Percentiles rank a stretch among this genome's conserved stretches.
Evolutionary conservation across 2,797 vertebrate genomes (phyloP).

Genomic region (Moxostoma hubbsi): DNA sequence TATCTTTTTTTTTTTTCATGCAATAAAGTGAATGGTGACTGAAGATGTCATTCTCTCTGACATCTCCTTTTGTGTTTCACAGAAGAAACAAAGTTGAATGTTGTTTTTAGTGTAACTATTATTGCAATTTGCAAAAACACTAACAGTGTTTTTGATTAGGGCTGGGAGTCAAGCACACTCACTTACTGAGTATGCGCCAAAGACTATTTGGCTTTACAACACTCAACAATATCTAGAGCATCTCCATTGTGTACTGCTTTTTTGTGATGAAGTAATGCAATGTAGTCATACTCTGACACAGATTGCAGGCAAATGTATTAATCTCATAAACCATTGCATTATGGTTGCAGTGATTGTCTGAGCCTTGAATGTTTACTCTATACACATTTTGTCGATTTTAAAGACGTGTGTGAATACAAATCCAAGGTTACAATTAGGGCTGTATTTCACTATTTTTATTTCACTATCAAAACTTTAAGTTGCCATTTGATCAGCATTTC

Average conservation of each 20-base stretch:
- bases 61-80: too few species aligned
- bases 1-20: too few species aligned
- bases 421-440: neutral
- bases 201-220: slow-evolving; percentile 31
- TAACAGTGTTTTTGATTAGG: slow-evolving; percentile 37
- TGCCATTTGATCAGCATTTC: slow-evolving; percentile 9
- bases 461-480: neutral
- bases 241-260: slow-evolving; percentile 5
- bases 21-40: too few species aligned
- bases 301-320: neutral
- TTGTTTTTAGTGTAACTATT: neutral
- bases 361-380: neutral
- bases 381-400: neutral
- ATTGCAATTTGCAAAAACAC: slow-evolving; percentile 35
- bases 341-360: neutral
- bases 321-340: neutral
- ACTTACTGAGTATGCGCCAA: slow-evolving; percentile 22
- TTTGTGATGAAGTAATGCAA: neutral
- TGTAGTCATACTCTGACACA: slow-evolving; percentile 10
- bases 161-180: slow-evolving; percentile 10
- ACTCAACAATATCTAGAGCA: slow-evolving; percentile 18
- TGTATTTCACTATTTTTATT: neutral
- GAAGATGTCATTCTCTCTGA: too few species aligned
- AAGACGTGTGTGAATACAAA: neutral
- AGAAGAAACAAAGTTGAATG: too few species aligned